Conservation (phyloP, 2,113 vertebrate genomes). For the Illadopsis cleaveri region DNA sequence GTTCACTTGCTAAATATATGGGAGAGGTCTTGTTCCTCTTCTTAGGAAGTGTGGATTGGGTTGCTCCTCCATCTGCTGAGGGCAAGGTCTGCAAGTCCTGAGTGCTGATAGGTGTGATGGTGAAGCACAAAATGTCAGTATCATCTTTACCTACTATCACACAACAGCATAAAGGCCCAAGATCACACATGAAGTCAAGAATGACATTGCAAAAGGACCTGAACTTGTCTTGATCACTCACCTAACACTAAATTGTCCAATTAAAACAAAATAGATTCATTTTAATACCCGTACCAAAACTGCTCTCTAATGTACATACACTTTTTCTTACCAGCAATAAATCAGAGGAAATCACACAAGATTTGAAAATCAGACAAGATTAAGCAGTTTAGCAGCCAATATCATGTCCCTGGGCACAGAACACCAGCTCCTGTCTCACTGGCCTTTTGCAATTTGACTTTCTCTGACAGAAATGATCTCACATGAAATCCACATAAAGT, state of each 20-base stretch:
- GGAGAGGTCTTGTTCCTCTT: background rate
- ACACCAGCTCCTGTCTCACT: background rate
- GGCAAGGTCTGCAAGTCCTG: background rate
- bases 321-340: background rate
- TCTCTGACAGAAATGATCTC: background rate
- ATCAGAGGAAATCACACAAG: background rate
- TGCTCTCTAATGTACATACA: background rate
- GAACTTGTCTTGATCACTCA: background rate
- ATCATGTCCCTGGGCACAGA: background rate
- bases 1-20: background rate
- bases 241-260: rapidly evolving
- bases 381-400: background rate
- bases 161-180: background rate
- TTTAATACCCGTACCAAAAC: background rate
- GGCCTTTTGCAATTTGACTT: background rate
- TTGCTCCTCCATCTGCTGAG: background rate
- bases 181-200: background rate
- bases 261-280: background rate
- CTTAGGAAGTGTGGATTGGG: background rate
- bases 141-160: background rate
- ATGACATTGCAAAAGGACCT: background rate
- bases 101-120: background rate
- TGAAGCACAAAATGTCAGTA: background rate
- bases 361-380: background rate
- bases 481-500: background rate